phyloP scores from a whole-genome alignment of 2,888 invertebrate species.

The Acrobasis consociella region DNA sequence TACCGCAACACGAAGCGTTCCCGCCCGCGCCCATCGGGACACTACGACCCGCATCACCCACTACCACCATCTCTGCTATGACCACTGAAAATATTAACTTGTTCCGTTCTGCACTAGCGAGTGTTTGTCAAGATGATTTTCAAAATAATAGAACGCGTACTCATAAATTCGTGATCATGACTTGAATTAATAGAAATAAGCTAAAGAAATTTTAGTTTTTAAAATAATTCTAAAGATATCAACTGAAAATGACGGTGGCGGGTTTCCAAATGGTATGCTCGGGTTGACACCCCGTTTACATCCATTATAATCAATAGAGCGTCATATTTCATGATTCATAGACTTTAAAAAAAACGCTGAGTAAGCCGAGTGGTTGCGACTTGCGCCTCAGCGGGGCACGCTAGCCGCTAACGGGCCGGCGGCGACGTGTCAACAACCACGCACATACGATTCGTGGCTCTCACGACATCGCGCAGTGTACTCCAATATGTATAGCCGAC shows the following conservation, averaged over 20 bases:
- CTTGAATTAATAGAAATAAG: neutral
- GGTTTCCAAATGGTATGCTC: neutral
- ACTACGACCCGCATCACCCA: constrained; percentile 31
- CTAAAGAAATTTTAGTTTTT: neutral
- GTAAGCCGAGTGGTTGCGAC: constrained; percentile 24
- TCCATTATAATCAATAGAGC: constrained; percentile 30
- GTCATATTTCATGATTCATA: constrained; percentile 35
- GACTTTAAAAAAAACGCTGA: constrained; percentile 31
- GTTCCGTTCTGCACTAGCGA: constrained; percentile 1
- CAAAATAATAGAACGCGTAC: neutral
- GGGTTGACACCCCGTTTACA: neutral
- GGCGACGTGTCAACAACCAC: constrained; percentile 44
- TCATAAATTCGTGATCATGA: too few species aligned
- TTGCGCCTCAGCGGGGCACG: constrained; percentile 29
- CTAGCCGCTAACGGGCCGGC: constrained; percentile 38
- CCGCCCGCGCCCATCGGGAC: constrained; percentile 40
- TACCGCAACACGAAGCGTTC: constrained; percentile 62
- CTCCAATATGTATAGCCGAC: constrained; percentile 26
- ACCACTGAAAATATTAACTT: neutral
- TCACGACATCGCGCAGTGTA: constrained; percentile 21
- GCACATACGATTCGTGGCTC: constrained; percentile 31
- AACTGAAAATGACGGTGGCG: neutral
- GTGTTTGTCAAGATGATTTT: neutral
- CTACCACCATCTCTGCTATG: constrained; percentile 12
- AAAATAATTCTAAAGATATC: neutral